Evolutionary conservation across 2,888 invertebrate genomes (phyloP), one percentile per base, ranked within the genome.

Genomic region (Aporophyla nigra): DNA sequence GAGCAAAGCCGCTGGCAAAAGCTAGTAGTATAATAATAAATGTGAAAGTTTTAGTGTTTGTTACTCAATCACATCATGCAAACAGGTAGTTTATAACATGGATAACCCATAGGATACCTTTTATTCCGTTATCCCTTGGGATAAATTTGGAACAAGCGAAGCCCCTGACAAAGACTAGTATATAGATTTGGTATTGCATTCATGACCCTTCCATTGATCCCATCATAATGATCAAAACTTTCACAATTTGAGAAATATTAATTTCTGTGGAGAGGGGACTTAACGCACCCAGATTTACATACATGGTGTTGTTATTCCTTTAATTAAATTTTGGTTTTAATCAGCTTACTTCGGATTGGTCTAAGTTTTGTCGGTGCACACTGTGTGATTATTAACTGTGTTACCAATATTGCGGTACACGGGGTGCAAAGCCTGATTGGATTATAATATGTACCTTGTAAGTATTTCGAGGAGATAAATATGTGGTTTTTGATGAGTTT

Each of bases 341-440:
- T 86, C 87, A 75, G 85, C 87, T 84, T 84, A 86, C 33, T 86
- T 72, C 16, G 68, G 66, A 74, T 84, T 72, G 68, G 56, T 43
- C 16, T 71, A 33, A 65, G 71, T 68, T 73, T 49, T 54, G 58
- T 40, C 21, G 53, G 19, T 40, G 65, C 68, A 68, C 59, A 63
- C 86, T 61, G 27, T 51, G 70, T 24, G 61, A 71, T 78, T 72
- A 74, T 62, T 33, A 33, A n/a, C 54, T 33, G 7, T 70, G 59
- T 51, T 56, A 12, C 24, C 65, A 70, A 71, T 84, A 72, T 75
- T 86, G 80, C 7, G 83, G 68, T 40, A 58, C 40, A 40, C 5
- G 27, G 49, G 27, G n/a, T 33, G 33, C 59, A 51, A 46, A 61
- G 14, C 9, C 46, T 86, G 51, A 86, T 71, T n/a, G 79, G 79